Evolutionary conservation across 2,888 invertebrate genomes (phyloP).

Genomic region (Panzeria rudis): DNA sequence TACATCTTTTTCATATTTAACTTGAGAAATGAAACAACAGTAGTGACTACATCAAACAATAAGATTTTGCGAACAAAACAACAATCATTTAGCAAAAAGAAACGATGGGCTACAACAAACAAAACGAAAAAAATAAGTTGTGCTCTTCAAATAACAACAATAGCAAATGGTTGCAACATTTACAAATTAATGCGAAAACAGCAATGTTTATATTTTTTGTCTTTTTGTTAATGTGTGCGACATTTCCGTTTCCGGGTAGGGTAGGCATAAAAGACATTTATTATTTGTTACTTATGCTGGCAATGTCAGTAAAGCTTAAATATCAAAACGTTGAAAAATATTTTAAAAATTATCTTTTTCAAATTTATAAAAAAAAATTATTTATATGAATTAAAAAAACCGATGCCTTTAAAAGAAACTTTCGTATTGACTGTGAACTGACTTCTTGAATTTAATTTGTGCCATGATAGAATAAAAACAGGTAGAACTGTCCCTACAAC

Average conservation of each 20-base stretch:
- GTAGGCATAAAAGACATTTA: slow-evolving; percentile 28
- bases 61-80: slow-evolving; percentile 52
- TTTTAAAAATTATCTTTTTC: too few species aligned
- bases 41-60: slow-evolving; percentile 56
- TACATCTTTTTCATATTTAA: slow-evolving; percentile 12
- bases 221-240: slow-evolving; percentile 42
- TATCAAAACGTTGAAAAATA: neutral
- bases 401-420: too few species aligned
- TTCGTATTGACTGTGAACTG: too few species aligned
- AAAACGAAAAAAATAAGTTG: neutral
- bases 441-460: too few species aligned
- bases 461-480: too few species aligned
- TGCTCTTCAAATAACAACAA: slow-evolving; percentile 55
- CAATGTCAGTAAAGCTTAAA: slow-evolving; percentile 43
- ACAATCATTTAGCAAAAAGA: slow-evolving; percentile 50
- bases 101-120: slow-evolving; percentile 18
- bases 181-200: slow-evolving; percentile 66
- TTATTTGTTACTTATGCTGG: neutral
- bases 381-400: too few species aligned
- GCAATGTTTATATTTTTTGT: slow-evolving; percentile 19
- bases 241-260: slow-evolving; percentile 71
- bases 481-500: too few species aligned
- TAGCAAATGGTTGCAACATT: slow-evolving; percentile 56
- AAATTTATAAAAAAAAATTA: too few species aligned
- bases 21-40: slow-evolving; percentile 51